phyloP scores from a whole-genome alignment of 1,140 invertebrate genomes.

The Listronotus bonariensis region DNA sequence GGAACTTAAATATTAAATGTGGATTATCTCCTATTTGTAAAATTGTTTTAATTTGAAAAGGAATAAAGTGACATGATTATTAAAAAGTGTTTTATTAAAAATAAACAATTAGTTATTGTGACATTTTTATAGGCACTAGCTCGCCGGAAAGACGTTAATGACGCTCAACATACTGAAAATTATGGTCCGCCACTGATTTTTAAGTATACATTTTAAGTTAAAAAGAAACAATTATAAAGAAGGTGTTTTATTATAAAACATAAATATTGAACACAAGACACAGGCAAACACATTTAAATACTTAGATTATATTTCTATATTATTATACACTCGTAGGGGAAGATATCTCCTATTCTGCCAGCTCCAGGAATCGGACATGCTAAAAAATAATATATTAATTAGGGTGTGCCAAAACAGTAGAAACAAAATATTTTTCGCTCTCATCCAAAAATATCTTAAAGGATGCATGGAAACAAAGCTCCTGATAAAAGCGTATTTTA shows the following conservation, averaged over 20 bases:
- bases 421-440: too few relatives aligned
- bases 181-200: background rate
- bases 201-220: background rate
- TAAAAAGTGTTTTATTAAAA: slow-evolving; percentile 5
- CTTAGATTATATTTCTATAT: slow-evolving; percentile 58
- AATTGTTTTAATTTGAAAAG: slow-evolving; percentile 54
- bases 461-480: too few relatives aligned
- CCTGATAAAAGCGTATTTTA: too few relatives aligned
- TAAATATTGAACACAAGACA: slow-evolving; percentile 1
- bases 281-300: slow-evolving; percentile 5
- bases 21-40: slow-evolving; percentile 56
- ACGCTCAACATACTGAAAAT: too few relatives aligned
- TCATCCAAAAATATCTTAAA: too few relatives aligned
- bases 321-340: slow-evolving; percentile 71
- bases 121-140: too few relatives aligned
- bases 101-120: background rate
- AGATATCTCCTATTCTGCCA: slow-evolving; percentile 56
- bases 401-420: too few relatives aligned
- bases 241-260: slow-evolving; percentile 23
- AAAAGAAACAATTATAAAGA: background rate
- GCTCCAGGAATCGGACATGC: slow-evolving; percentile 62
- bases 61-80: slow-evolving; percentile 48
- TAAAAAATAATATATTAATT: slow-evolving; percentile 53
- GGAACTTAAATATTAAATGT: slow-evolving; percentile 49
- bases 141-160: too few relatives aligned